These are phyloP conservation scores for Cerastis leucographa DNA, from an alignment of 2,888 invertebrate species.

Conservation along the genomic window DNA sequence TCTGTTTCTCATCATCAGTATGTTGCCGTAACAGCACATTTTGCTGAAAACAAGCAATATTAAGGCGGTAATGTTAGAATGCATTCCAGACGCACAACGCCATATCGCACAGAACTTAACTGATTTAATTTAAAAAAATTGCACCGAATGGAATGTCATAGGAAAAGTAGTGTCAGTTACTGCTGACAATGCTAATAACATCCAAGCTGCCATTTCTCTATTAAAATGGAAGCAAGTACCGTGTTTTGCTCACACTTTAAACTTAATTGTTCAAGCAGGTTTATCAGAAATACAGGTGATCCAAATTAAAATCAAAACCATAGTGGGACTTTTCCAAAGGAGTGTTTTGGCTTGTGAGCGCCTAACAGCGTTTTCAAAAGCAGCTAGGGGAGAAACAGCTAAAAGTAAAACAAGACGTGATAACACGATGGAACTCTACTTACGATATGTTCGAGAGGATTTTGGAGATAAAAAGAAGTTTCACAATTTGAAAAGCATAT, in stretches of 20 bases:
- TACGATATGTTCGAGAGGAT: conserved; percentile 33
- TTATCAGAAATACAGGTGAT: conserved; percentile 12
- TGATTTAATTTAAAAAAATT: not conserved
- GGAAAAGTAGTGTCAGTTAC: conserved; percentile 18
- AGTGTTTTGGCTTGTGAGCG: conserved; percentile 29
- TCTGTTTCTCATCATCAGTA: conserved; percentile 7
- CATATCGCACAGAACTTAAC: conserved; percentile 16
- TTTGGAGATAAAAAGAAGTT: conserved; percentile 26
- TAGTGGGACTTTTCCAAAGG: conserved; percentile 19
- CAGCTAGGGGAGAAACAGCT: conserved; percentile 22
- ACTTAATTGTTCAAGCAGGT: conserved; percentile 10
- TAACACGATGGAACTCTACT: conserved; percentile 42
- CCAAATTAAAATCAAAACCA: conserved; percentile 1
- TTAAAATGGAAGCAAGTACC: conserved; percentile 24
- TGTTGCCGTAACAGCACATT: conserved; percentile 8
- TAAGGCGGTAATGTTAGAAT: conserved; percentile 19
- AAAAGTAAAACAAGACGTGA: conserved; percentile 37
- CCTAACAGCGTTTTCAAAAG: conserved; percentile 37
- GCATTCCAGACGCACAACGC: conserved; percentile 14
- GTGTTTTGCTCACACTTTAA: conserved; percentile 24
- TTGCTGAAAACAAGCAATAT: conserved; percentile 3
- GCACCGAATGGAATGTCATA: not conserved
- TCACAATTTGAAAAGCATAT: too few relatives aligned
- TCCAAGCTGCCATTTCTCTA: conserved; percentile 7
- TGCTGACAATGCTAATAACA: conserved; percentile 11